Conservation (phyloP, 2,113 vertebrate genomes). For the Ondatra zibethicus region DNA sequence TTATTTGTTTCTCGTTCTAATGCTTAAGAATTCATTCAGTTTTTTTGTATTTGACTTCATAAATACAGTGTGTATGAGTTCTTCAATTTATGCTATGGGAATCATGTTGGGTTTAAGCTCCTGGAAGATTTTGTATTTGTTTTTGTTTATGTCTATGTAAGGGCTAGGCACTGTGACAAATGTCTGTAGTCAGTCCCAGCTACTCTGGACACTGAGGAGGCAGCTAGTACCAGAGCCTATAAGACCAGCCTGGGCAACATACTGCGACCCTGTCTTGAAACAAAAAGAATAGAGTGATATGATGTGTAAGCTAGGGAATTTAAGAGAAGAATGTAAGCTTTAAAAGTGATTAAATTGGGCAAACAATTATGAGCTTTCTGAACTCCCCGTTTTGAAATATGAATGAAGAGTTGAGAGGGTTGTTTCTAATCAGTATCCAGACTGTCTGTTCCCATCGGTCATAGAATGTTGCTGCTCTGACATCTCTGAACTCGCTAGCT, state of each 20-base stretch:
- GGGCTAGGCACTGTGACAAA: neutral
- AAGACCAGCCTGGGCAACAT: neutral
- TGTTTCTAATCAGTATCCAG: neutral
- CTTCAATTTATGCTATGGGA: slow-evolving; percentile 54
- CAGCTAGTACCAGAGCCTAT: neutral
- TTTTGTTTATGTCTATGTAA: neutral
- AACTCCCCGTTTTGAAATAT: slow-evolving; percentile 28
- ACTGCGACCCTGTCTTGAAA: neutral
- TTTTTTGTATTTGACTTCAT: slow-evolving; percentile 62
- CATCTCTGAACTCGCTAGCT: slow-evolving; percentile 1
- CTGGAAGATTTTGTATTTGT: slow-evolving; percentile 40
- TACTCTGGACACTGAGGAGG: neutral
- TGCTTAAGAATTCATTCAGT: slow-evolving; percentile 42
- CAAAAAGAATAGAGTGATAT: neutral
- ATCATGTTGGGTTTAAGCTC: slow-evolving; percentile 56
- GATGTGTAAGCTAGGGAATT: slow-evolving; percentile 17
- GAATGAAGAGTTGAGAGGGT: neutral
- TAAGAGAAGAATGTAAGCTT: slow-evolving; percentile 31
- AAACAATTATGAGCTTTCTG: slow-evolving; percentile 38
- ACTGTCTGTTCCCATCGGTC: neutral
- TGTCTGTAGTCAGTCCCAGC: neutral
- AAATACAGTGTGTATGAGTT: slow-evolving; percentile 35
- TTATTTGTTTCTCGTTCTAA: slow-evolving; percentile 59
- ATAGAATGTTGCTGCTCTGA: slow-evolving; percentile 33
- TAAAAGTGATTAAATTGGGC: slow-evolving; percentile 60